A percentile compares a stretch with the other conserved stretches of the same genome.
Evolutionary conservation across 2,113 vertebrate genomes (phyloP).

Genomic region (Archocentrus centrarchus): DNA sequence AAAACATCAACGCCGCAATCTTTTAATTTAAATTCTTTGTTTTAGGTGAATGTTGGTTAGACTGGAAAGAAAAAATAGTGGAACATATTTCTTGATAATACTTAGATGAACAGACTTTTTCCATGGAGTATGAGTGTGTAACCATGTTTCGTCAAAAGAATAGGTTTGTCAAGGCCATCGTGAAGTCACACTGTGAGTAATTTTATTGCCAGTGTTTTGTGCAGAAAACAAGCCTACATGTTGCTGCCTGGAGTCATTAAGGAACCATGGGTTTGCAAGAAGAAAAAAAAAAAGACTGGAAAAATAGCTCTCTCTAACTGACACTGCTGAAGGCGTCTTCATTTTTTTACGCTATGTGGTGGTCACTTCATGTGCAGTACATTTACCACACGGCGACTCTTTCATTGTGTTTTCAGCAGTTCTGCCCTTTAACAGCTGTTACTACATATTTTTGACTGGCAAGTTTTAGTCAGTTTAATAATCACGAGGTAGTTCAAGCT

Average conservation of each 20-base stretch:
- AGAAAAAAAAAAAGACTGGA: neutral
- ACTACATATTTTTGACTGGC: neutral
- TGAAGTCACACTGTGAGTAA: neutral
- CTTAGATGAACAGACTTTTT: neutral
- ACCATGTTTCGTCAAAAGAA: neutral
- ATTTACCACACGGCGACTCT: neutral
- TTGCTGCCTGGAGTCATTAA: neutral
- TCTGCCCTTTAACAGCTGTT: neutral
- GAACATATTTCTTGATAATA: neutral
- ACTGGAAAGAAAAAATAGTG: neutral
- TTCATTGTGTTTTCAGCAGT: neutral
- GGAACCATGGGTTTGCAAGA: neutral
- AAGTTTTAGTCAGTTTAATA: neutral
- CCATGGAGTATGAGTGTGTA: neutral
- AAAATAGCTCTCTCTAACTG: neutral
- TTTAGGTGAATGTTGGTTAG: neutral
- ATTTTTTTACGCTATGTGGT: neutral
- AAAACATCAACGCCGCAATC: neutral
- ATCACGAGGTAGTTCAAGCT: neutral
- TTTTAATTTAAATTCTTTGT: neutral
- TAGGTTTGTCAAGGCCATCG: neutral
- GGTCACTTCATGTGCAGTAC: neutral
- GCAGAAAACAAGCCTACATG: neutral
- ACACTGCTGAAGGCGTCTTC: neutral
- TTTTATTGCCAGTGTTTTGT: neutral